Conservation (phyloP, 1,140 invertebrate genomes). For the Listronotus oregonensis region DNA sequence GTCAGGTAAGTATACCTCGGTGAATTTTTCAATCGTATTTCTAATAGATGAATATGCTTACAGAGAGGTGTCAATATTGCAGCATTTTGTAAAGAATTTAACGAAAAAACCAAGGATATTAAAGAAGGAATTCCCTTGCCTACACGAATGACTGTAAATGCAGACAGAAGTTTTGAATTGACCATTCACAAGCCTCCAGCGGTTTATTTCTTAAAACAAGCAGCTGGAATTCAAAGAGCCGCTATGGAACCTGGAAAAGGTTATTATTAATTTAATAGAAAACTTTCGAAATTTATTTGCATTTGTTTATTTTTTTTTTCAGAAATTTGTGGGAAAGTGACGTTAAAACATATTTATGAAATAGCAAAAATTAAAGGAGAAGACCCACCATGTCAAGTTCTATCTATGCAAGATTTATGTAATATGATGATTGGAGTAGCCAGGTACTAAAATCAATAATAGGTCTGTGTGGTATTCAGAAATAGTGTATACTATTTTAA, state of each 20-base stretch:
- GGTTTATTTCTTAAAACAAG: slow-evolving; percentile 90
- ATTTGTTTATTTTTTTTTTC: slow-evolving; percentile 49
- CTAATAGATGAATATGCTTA: neutral
- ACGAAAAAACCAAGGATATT: slow-evolving; percentile 89
- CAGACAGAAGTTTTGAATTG: slow-evolving; percentile 87
- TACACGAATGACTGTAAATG: slow-evolving; percentile 78
- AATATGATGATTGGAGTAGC: slow-evolving; percentile 77
- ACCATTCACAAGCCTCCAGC: slow-evolving; percentile 83
- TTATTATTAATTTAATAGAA: neutral
- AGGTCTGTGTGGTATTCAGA: no score
- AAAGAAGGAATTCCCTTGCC: slow-evolving; percentile 93
- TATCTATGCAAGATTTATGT: slow-evolving; percentile 71
- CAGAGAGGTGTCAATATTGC: slow-evolving; percentile 95
- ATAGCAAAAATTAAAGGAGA: slow-evolving; percentile 92
- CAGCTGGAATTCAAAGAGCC: slow-evolving; percentile 86
- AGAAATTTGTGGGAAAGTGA: slow-evolving; percentile 88
- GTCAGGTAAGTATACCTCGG: slow-evolving; percentile 70
- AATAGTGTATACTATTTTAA: no score
- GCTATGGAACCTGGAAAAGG: slow-evolving; percentile 73
- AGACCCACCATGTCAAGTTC: slow-evolving; percentile 76
- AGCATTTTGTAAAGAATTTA: slow-evolving; percentile 98
- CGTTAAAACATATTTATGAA: slow-evolving; percentile 97
- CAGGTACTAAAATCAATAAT: slow-evolving; percentile 53
- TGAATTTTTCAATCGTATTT: neutral
- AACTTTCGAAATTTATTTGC: no score